Evolutionary conservation across 37 sponge, comb jelly and placozoan species (phyloP), one percentile per base, ranked within the genome.

Genomic region (Crambe crambe): DNA sequence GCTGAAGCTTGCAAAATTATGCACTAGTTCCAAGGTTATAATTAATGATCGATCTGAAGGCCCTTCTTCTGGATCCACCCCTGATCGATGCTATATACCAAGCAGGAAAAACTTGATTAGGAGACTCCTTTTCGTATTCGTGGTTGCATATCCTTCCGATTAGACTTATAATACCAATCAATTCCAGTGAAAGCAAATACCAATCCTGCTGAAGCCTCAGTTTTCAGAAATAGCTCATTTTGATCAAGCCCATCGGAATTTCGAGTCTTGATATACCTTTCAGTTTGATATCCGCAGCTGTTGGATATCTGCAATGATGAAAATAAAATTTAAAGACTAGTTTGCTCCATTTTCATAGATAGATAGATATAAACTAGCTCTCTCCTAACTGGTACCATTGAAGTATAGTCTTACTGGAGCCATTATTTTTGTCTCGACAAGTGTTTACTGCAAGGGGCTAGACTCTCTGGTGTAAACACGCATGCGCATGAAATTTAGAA

Each of bases 131-230:
- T n/a, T n/a, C n/a, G n/a, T 65, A 17, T 34, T 30, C 12, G 35
- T 30, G 2, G 10, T 65, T 29, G 66, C 35, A 30, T 31, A 30
- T 65, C 35, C 66, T 65, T 31, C 34, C 66, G 5, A 65, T 31
- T 2, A 65, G 66, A 18, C 32, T 34, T 12, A 30, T 9, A 5
- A 65, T 65, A 26, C 66, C 66, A 31, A 65, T 34, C 31, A 65
- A 65, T 34, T 65, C 66, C 66, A 31, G 66, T 30, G 31, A 34
- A 31, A 30, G 66, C 66, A 31, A 65, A 65, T 34, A 65, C 66
- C 35, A 65, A 65, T 9, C 66, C 66, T 65, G 66, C 31, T 32
- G 35, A 31, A 30, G 35, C 66, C 17, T 65, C 34, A 8, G 66
- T 65, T 30, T 9, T 65, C 17, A 65, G 66, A 32, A 17, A 34